phyloP scores from a whole-genome alignment of 2,113 vertebrate species.

The Xiphorhynchus elegans region DNA sequence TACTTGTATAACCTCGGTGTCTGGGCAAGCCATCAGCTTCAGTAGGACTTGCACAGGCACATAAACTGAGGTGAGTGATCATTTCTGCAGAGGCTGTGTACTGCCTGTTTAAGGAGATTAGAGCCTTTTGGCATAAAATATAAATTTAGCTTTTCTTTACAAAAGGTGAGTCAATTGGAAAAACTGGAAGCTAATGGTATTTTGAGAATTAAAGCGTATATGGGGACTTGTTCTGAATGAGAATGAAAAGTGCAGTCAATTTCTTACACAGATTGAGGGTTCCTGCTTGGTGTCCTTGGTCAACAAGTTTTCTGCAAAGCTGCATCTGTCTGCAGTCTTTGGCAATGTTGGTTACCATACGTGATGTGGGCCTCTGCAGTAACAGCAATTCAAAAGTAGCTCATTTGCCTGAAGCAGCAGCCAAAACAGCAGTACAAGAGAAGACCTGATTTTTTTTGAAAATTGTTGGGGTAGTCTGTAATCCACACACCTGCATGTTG shows the following conservation, averaged over 20 bases:
- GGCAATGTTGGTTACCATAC: background rate
- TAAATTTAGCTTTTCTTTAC: background rate
- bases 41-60: background rate
- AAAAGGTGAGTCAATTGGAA: background rate
- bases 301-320: background rate
- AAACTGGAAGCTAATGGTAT: background rate
- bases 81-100: background rate
- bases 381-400: background rate
- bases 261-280: background rate
- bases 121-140: background rate
- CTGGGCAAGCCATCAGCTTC: background rate
- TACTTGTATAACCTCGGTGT: background rate
- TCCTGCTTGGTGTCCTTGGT: background rate
- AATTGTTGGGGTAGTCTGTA: background rate
- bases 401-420: background rate
- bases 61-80: background rate
- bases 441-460: background rate
- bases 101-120: background rate
- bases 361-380: background rate
- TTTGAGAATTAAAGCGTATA: background rate
- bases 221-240: background rate
- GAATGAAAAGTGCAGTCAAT: background rate
- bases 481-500: background rate
- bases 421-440: background rate
- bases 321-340: fast-evolving